Conservation (phyloP, 64 coral and sea anemone species). For the Dendronephthya gigantea region DNA sequence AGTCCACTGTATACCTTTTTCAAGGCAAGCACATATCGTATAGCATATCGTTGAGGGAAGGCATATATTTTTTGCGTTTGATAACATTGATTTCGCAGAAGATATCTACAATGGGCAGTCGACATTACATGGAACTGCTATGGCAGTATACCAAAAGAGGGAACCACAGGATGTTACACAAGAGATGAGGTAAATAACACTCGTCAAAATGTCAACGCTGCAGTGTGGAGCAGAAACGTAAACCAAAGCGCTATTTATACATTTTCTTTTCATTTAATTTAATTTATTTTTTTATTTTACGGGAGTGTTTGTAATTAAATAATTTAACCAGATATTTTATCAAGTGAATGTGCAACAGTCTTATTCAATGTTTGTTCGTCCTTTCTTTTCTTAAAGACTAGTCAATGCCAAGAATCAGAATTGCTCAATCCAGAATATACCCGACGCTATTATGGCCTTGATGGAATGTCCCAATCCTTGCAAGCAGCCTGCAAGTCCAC, state of each 20-base stretch:
- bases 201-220: no score
- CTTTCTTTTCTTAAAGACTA: no score
- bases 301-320: no score
- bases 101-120: neutral
- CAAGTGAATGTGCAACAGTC: no score
- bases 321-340: no score
- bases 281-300: no score
- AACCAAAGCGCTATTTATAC: no score
- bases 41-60: neutral
- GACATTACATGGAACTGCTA: neutral
- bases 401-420: neutral
- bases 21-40: neutral
- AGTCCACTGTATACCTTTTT: neutral
- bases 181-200: neutral
- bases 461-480: neutral
- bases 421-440: neutral
- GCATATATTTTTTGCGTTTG: neutral
- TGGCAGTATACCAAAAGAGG: neutral
- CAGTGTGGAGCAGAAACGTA: no score
- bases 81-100: neutral
- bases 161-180: neutral
- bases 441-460: neutral
- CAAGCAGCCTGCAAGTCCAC: neutral
- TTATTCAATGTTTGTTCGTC: no score
- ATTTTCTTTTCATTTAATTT: no score